Evolutionary conservation across 2,113 vertebrate species (phyloP), one percentile per base, ranked within the genome.

Genomic region (Alexandromys fortis): DNA sequence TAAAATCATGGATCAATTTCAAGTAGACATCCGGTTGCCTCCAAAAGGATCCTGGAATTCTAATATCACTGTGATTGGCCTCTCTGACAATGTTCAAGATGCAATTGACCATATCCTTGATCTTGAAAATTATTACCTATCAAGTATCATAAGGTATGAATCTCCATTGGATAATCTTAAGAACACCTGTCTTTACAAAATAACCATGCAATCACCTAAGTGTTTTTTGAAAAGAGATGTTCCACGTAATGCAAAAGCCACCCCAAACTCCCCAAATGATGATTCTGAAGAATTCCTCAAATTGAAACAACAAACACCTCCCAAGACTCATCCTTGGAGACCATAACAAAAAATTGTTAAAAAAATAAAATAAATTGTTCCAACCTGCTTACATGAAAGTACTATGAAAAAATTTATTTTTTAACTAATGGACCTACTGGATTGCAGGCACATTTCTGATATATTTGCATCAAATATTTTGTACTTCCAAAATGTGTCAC

Each of bases 281-380:
- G 99, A 98, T 94, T 98, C 98, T 61, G 98, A 99, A 98, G 98
- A 99, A 61, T 98, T 99, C 89, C 98, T 98, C 35, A 99, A 98
- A 96, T 99, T 99, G 86, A 99, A 98, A 30, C 98, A 98, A 81
- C 98, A 98, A 30, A 98, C 98, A 92, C 52, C 83, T 89, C 83
- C 98, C 75, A 94, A 98, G 85, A 89, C 98, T 73, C 99, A 98
- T 65, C 98, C 98, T 81, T 99, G 99, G 99, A 99, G 98, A 98
- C 98, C 86, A 87, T 87, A 49, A 42, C 98, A 99, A 92, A 98
- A 98, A 98, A 49, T 96, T 99, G 98, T 96, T 78, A 49, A n/a
- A 83, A 92, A 72, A 67, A 47, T 38, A 45, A 70, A 38, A 45
- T 19, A 94, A 93, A 86, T 47, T 47, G 0, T 67, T 67, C 38